A percentile compares a stretch with the other conserved stretches of the same genome.
Evolutionary conservation across 2,113 vertebrate genomes (phyloP).

Genomic region (Falco punctatus): DNA sequence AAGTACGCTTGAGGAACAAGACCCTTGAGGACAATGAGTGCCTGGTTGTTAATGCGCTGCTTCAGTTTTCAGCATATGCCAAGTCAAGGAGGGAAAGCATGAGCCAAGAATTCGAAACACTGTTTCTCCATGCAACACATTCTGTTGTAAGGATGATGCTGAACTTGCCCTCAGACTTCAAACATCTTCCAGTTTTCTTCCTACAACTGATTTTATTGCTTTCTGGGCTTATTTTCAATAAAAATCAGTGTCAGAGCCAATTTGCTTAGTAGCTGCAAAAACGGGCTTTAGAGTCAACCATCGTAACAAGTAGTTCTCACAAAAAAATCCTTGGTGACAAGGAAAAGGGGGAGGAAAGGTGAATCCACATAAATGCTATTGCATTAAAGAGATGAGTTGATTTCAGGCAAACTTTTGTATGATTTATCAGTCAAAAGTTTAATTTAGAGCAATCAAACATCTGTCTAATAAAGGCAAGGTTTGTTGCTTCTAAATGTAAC

Average conservation of each 20-base stretch:
- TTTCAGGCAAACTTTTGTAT: background rate
- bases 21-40: background rate
- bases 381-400: background rate
- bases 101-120: background rate
- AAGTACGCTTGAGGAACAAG: background rate
- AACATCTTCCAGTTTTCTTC: background rate
- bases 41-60: background rate
- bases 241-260: background rate
- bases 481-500: background rate
- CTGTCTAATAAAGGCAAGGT: background rate
- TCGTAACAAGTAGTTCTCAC: background rate
- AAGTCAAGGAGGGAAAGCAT: background rate
- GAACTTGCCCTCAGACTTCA: background rate
- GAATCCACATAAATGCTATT: background rate
- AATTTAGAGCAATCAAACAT: background rate
- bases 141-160: background rate
- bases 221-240: constrained; percentile 22
- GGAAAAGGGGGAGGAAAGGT: background rate
- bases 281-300: background rate
- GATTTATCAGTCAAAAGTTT: background rate
- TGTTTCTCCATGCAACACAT: background rate
- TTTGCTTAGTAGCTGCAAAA: background rate
- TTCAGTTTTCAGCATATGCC: background rate
- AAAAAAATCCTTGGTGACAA: background rate
- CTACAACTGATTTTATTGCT: background rate